Percentiles rank a stretch among this genome's conserved stretches.
Conservation (phyloP, 2,797 vertebrate genomes). For the Peromyscus aztecus region DNA sequence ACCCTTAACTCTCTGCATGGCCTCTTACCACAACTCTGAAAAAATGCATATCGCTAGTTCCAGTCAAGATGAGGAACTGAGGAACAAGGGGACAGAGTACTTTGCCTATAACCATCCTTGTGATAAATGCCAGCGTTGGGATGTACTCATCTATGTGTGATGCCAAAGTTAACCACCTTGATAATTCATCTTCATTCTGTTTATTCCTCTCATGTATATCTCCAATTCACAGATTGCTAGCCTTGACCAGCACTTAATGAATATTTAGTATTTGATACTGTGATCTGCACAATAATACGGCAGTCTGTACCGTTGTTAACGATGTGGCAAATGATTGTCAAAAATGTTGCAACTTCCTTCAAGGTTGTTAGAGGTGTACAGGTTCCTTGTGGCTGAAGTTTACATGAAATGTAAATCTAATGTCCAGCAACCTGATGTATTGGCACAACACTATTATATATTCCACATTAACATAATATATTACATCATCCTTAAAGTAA, state of each 20-base stretch:
- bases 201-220: neutral
- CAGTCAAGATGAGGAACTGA: neutral
- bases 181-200: neutral
- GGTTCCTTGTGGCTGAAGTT: neutral
- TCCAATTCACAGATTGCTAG: neutral
- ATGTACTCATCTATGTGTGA: neutral
- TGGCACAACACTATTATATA: neutral
- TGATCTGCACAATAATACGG: neutral
- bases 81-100: neutral
- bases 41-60: neutral
- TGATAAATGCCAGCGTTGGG: neutral
- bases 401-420: neutral
- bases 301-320: neutral
- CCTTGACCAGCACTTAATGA: neutral
- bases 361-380: neutral
- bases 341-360: neutral
- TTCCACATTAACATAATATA: neutral
- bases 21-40: neutral
- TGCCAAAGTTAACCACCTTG: neutral
- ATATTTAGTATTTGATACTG: neutral
- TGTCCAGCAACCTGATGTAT: neutral
- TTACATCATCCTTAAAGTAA: neutral
- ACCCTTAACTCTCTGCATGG: neutral
- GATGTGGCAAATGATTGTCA: neutral
- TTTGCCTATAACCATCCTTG: neutral